Evolutionary conservation across 2,888 invertebrate species (phyloP), one percentile per base, ranked within the genome.

Genomic region (Drosophila austrosaltans): DNA sequence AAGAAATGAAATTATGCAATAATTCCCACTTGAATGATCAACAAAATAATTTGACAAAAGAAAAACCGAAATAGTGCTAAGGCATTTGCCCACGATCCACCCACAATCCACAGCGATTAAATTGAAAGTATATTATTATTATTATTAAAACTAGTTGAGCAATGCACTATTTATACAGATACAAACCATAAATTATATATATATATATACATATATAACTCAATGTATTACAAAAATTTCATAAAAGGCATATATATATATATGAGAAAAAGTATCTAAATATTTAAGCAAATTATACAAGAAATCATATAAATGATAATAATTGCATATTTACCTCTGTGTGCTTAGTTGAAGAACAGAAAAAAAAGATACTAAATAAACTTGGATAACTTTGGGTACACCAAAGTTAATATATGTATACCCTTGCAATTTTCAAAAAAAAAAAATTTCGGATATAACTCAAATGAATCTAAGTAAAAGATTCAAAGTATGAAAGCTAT

Each of bases 141-240:
- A 88, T 77, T 69, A 36, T 36, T 36, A 36, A 68, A 77, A 89
- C 75, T 83, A 83, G 89, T 84, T 89, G 87, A 78, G 76, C 75
- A 80, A 69, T 88, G 88, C 78, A 89, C 88, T 87, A 78, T 85
- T 77, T 86, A 89, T 78, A 62, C 72, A 75, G 72, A 78, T 76
- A 77, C 74, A 64, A 77, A 75, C 75, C 75, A 77, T 81, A 69
- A 86, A 73, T 66, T 83, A 87, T 87, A 82, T 75, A 79, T 53
- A 58, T n/a, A n/a, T 36, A 72, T 66, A 67, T 54, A 71, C 58
- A 76, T 12, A 57, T 48, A 53, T 75, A 75, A 75, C 74, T 76
- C 68, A 76, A 83, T 87, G 76, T 78, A 72, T 72, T 72, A 76
- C 79, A 69, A 66, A 58, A 58, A 62, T 63, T 72, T 62, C 63